Percentiles rank a stretch among this genome's conserved stretches.
Evolutionary conservation across 2,113 vertebrate species (phyloP).

Genomic region (Pygoscelis adeliae): DNA sequence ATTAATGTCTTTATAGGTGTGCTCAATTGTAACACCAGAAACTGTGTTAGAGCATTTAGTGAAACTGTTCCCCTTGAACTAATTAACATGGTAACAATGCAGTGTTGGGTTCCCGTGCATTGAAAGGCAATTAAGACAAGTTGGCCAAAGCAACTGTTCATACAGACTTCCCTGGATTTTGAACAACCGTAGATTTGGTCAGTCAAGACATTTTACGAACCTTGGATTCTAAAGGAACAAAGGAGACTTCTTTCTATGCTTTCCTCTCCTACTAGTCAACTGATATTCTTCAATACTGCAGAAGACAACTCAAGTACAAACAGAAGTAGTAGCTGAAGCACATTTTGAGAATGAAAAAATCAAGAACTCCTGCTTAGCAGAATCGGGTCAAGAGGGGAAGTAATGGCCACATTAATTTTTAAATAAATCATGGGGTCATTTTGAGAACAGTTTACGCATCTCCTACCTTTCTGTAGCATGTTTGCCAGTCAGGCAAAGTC

Average conservation of each 20-base stretch:
- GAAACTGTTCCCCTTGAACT: neutral
- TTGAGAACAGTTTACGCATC: neutral
- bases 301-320: neutral
- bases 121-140: neutral
- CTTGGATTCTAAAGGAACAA: neutral
- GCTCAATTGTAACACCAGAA: neutral
- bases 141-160: neutral
- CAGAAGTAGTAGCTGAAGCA: neutral
- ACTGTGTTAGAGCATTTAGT: neutral
- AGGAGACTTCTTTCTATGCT: neutral
- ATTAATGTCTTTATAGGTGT: neutral
- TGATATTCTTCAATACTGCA: neutral
- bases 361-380: neutral
- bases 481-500: neutral
- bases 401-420: neutral
- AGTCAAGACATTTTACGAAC: neutral
- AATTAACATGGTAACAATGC: neutral
- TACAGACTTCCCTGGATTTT: neutral
- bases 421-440: neutral
- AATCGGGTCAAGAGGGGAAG: neutral
- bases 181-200: neutral
- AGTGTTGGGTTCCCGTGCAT: accelerated
- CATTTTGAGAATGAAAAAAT: neutral
- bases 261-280: neutral
- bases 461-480: neutral